Base-by-base conservation (phyloP, 2,888 invertebrate species). In the Magallana nippona region DNA sequence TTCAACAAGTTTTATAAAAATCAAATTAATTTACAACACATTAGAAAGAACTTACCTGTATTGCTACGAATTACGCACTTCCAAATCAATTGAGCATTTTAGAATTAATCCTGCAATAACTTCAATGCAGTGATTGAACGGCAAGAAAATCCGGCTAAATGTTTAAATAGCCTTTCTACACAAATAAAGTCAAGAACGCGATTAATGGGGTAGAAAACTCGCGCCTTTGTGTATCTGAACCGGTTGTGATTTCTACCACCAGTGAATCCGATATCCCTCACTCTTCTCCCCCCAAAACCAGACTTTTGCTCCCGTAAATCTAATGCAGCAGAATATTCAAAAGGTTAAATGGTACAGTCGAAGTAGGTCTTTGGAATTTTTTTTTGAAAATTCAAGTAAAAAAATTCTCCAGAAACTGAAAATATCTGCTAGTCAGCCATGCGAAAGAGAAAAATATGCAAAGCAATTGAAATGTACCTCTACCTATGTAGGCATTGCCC, bases 131-230 rank as follows among this genome's bases (percentile, higher is more conserved):
- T 19, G 60, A 60, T 60, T 60, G 60, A 71, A 71, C 11, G 71
- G 71, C 22, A 22, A 5, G 71, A 71, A 71, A 71, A 71, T 71
- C 71, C 71, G 71, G 27, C 71, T 71, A 71, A 44, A 71, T 71
- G 27, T 71, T 71, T 71, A 71, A 71, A 71, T 22, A 71, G 27
- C 71, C 71, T 71, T 27, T 71, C 71, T 27, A 22, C 71, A 15
- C 60, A 60, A 60, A 60, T 60, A 60, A 17, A 60, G 60, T 60
- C 60, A 60, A 60, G 60, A 60, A 19, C 32, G 71, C 19, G 63
- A 71, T 71, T 71, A 71, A 71, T 71, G 32, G 71, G 13, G 27
- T 27, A 8, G 71, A 71, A 71, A 71, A 71, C 32, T 71, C 71
- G 32, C 71, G 71, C 22, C 27, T 15, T 71, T 71, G 27, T 71